phyloP scores from a whole-genome alignment of 2,888 invertebrate genomes.

The Camponotus fellah region DNA sequence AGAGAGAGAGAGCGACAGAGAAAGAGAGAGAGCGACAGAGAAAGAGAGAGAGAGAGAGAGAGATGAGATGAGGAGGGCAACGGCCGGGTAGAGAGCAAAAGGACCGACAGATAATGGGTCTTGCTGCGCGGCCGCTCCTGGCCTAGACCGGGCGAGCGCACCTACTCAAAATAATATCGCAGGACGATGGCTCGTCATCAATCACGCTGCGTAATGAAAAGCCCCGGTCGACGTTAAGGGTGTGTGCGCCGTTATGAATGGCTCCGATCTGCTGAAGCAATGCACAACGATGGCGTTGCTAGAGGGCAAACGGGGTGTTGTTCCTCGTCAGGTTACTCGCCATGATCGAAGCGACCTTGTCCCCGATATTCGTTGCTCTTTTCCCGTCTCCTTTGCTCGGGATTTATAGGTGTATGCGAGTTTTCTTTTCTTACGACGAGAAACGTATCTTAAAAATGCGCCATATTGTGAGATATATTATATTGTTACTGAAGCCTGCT shows the following conservation, averaged over 20 bases:
- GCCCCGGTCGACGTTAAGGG: conserved; percentile 58
- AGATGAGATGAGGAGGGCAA: not conserved
- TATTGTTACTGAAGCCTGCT: not conserved
- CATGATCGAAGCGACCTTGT: not conserved
- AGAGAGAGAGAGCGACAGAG: conserved; percentile 42
- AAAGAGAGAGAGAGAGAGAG: too few relatives aligned
- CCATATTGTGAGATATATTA: conserved; percentile 5
- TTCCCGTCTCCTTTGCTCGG: not conserved
- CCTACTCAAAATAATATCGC: conserved; percentile 78
- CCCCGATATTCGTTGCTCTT: not conserved
- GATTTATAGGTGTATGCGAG: too few relatives aligned
- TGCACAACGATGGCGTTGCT: conserved; percentile 1
- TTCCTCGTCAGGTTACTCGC: not conserved
- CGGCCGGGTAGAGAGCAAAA: conserved; percentile 56
- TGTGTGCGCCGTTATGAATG: conserved; percentile 41
- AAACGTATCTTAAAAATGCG: not conserved
- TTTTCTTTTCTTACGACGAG: not conserved
- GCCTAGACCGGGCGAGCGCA: conserved; percentile 60
- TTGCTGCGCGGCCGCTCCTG: conserved; percentile 56
- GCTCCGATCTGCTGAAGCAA: conserved; percentile 50
- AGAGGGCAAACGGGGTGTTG: not conserved
- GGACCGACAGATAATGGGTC: conserved; percentile 74
- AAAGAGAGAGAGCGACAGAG: conserved; percentile 36
- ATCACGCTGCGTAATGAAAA: conserved; percentile 77
- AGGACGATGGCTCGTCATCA: conserved; percentile 73